A percentile compares a stretch with the other conserved stretches of the same genome.
Evolutionary conservation across 2,113 vertebrate species (phyloP).

Genomic region (Microcebus lehilahytsara): DNA sequence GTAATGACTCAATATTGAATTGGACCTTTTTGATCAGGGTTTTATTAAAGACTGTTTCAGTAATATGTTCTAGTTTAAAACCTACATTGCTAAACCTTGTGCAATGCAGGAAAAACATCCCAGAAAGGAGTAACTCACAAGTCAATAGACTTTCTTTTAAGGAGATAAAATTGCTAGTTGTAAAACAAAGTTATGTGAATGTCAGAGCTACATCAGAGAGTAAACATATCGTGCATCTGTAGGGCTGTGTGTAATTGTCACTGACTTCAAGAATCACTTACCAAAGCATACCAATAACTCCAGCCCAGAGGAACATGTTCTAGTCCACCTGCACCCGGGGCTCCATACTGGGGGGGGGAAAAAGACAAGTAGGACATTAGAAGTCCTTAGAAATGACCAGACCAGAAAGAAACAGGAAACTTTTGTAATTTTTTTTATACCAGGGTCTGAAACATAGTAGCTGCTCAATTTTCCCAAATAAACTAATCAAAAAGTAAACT

Average conservation of each 20-base stretch:
- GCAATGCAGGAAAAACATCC: background rate
- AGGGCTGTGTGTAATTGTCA: background rate
- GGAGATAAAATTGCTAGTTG: background rate
- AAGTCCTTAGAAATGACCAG: background rate
- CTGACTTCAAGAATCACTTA: slow-evolving; percentile 79
- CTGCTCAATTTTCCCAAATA: background rate
- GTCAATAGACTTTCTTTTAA: slow-evolving; percentile 23
- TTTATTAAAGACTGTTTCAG: slow-evolving; percentile 23
- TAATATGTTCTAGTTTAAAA: background rate
- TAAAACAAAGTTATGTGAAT: background rate
- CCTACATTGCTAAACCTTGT: background rate
- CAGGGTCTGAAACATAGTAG: background rate
- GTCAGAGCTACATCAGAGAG: background rate
- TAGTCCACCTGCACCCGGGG: slow-evolving; percentile 91
- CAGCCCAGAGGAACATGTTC: slow-evolving; percentile 94
- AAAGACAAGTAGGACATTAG: slow-evolving; percentile 44
- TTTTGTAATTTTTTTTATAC: background rate
- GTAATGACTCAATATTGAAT: background rate
- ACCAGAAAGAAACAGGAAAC: background rate
- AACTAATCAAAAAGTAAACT: background rate
- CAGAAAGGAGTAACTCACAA: background rate
- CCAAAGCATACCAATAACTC: slow-evolving; percentile 97
- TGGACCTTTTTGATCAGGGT: background rate
- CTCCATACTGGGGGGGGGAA: slow-evolving; percentile 89
- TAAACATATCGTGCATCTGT: background rate